A percentile compares a stretch with the other conserved stretches of the same genome.
Evolutionary conservation across 2,797 vertebrate genomes (phyloP).

Genomic region (Cyprinella venusta): DNA sequence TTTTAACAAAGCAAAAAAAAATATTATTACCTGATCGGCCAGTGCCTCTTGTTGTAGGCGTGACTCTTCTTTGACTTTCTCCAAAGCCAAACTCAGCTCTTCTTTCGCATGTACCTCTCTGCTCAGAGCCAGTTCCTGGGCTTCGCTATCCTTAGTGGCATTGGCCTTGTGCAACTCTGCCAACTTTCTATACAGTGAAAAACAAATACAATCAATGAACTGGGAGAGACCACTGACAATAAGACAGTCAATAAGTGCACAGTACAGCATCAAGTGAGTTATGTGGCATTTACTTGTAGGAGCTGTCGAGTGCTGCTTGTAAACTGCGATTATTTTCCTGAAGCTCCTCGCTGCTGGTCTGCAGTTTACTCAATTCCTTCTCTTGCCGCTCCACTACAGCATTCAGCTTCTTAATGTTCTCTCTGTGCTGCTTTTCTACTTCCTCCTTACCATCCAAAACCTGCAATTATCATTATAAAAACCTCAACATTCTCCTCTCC

Average conservation of each 20-base stretch:
- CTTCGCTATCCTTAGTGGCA: constrained; percentile 91
- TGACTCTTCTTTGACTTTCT: constrained; percentile 89
- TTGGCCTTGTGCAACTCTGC: constrained; percentile 93
- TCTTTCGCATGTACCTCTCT: constrained; percentile 89
- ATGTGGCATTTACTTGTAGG: constrained; percentile 84
- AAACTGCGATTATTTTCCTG: constrained; percentile 91
- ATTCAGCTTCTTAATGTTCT: constrained; percentile 94
- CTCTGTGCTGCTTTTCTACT: constrained; percentile 94
- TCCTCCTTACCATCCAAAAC: constrained; percentile 96
- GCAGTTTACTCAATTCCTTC: constrained; percentile 84
- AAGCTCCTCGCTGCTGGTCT: constrained; percentile 84
- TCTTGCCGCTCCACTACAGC: constrained; percentile 90
- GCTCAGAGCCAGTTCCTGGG: constrained; percentile 88
- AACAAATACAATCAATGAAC: background rate
- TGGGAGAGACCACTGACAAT: background rate
- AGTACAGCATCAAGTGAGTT: background rate
- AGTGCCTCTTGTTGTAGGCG: constrained; percentile 91
- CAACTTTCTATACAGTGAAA: constrained; percentile 83
- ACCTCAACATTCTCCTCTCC: background rate
- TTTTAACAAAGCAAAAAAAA: background rate
- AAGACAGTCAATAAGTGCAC: background rate
- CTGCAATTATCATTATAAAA: constrained; percentile 67
- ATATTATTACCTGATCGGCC: constrained; percentile 83
- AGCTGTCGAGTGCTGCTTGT: constrained; percentile 89
- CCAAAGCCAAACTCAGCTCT: constrained; percentile 85